Conservation (phyloP, 2,797 vertebrate genomes). For the Sebastes ruberrimus region DNA sequence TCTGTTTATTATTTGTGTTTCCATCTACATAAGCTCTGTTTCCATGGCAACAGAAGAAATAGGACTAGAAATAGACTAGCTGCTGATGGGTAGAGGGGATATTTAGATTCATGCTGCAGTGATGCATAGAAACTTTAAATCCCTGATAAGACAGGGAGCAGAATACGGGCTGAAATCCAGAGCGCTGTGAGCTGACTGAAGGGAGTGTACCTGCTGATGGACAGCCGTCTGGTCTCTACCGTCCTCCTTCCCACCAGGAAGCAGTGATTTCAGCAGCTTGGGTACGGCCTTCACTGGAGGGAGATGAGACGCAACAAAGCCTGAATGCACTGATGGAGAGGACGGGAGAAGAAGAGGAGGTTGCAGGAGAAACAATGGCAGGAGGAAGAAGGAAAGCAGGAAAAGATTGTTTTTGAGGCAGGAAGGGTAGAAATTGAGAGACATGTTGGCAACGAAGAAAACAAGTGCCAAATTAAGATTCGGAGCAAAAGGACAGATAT, state of each 20-base stretch:
- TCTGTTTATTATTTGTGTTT: slow-evolving; percentile 39
- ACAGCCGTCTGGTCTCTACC: slow-evolving; percentile 77
- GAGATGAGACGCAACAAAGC: slow-evolving; percentile 87
- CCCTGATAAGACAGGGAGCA: slow-evolving; percentile 11
- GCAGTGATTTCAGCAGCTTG: slow-evolving; percentile 92
- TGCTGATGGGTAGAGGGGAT: slow-evolving; percentile 27
- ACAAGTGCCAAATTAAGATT: slow-evolving; percentile 14
- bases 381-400: background rate
- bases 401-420: background rate
- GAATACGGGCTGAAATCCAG: background rate
- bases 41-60: slow-evolving; percentile 54
- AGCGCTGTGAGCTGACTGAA: background rate
- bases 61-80: slow-evolving; percentile 5
- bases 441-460: background rate
- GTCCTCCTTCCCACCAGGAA: slow-evolving; percentile 87
- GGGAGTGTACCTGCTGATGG: slow-evolving; percentile 86
- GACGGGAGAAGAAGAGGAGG: background rate
- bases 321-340: slow-evolving; percentile 76
- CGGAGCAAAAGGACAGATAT: slow-evolving; percentile 1
- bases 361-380: slow-evolving; percentile 7
- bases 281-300: slow-evolving; percentile 90
- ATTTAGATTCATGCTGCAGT: slow-evolving; percentile 36
- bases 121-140: slow-evolving; percentile 34
- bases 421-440: background rate
- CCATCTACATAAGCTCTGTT: slow-evolving; percentile 47